Evolutionary conservation across 2,888 invertebrate genomes (phyloP).

Genomic region (Balanococcus diminutus): DNA sequence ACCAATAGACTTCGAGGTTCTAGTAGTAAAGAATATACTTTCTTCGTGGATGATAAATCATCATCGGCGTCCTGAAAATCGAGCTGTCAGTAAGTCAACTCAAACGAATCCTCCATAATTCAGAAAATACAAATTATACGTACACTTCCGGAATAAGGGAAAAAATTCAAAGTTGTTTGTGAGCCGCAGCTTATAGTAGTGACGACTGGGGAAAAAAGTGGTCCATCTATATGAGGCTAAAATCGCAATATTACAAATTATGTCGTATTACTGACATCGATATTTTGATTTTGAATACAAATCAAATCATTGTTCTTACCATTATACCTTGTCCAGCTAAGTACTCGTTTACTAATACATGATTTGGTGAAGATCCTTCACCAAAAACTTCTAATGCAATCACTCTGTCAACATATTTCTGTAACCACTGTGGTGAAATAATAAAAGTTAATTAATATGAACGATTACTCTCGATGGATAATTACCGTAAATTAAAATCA

Average conservation of each 20-base stretch:
- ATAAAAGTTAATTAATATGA: background rate
- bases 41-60: slow-evolving; percentile 58
- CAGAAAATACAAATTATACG: slow-evolving; percentile 7
- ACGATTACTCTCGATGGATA: background rate
- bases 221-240: slow-evolving; percentile 92
- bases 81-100: background rate
- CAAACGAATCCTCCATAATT: too few relatives aligned
- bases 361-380: slow-evolving; percentile 77
- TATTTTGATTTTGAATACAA: background rate
- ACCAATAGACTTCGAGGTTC: slow-evolving; percentile 89
- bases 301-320: slow-evolving; percentile 65
- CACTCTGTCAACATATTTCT: slow-evolving; percentile 73
- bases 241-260: slow-evolving; percentile 56
- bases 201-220: slow-evolving; percentile 89
- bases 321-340: slow-evolving; percentile 92
- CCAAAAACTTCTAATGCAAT: slow-evolving; percentile 73
- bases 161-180: slow-evolving; percentile 87
- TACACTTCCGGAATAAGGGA: background rate
- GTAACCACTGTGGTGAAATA: slow-evolving; percentile 71
- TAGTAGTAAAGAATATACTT: slow-evolving; percentile 76
- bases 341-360: slow-evolving; percentile 95
- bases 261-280: background rate
- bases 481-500: slow-evolving; percentile 8
- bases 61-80: slow-evolving; percentile 58
- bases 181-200: slow-evolving; percentile 92